Conservation (phyloP, 2,797 vertebrate species). For the Melanotaenia pygmaea region DNA sequence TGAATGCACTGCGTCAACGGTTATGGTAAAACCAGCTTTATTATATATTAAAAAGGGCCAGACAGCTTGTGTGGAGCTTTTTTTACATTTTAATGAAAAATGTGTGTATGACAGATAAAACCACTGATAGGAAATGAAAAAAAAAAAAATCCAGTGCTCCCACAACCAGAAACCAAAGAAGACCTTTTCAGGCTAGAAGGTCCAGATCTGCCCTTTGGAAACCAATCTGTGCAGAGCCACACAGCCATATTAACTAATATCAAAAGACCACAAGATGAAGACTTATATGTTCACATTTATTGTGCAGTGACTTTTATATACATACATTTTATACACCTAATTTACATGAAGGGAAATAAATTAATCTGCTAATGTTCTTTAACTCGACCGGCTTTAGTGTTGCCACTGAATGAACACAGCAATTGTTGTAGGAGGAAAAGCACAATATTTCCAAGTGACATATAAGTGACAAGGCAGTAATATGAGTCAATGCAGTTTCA, state of each 20-base stretch:
- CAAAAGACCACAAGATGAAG: constrained; percentile 53
- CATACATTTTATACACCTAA: constrained; percentile 83
- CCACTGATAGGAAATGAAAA: constrained; percentile 45
- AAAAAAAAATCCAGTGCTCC: constrained; percentile 19
- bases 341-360: constrained; percentile 84
- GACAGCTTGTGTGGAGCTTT: constrained; percentile 44
- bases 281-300: constrained; percentile 81
- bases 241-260: constrained; percentile 10
- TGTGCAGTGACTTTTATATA: constrained; percentile 85
- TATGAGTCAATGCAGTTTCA: constrained; percentile 51
- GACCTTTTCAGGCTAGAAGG: constrained; percentile 32
- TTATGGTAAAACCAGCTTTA: constrained; percentile 41
- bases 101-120: constrained; percentile 57
- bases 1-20: constrained; percentile 38
- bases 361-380: constrained; percentile 77
- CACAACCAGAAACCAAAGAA: constrained; percentile 37
- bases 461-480: constrained; percentile 68
- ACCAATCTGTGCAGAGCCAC: constrained; percentile 38
- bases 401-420: constrained; percentile 61
- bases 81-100: constrained; percentile 72
- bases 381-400: constrained; percentile 69
- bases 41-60: constrained; percentile 57
- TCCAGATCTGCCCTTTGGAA: constrained; percentile 46
- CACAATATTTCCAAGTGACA: constrained; percentile 69
- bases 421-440: constrained; percentile 48